These are phyloP conservation scores for Rachycentron canadum DNA, from an alignment of 2,797 vertebrate species.

Conservation along the genomic window DNA sequence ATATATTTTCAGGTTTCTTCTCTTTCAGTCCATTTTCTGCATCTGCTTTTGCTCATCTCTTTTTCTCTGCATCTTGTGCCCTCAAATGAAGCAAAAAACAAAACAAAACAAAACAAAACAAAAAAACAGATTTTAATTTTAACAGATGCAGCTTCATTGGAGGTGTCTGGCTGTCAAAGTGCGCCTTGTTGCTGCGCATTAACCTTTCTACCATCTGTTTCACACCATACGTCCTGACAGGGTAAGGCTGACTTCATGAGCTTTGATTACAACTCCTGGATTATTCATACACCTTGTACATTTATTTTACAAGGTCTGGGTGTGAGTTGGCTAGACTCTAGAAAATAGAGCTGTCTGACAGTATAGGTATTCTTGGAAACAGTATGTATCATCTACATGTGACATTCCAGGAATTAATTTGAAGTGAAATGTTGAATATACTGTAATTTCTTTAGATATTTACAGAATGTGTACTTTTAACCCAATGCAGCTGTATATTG, in stretches of 20 bases:
- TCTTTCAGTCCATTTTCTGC: conserved; percentile 6
- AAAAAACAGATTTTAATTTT: conserved; percentile 33
- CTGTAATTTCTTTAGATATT: no score
- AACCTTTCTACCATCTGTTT: conserved; percentile 79
- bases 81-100: conserved; percentile 42
- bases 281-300: conserved; percentile 66
- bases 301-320: conserved; percentile 39
- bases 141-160: conserved; percentile 69
- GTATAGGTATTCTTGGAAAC: conserved; percentile 7
- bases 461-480: not conserved
- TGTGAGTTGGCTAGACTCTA: conserved; percentile 26
- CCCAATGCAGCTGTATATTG: no score
- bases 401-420: conserved; percentile 4
- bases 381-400: not conserved
- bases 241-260: conserved; percentile 50
- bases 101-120: no score
- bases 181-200: conserved; percentile 58
- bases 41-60: conserved; percentile 26
- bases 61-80: conserved; percentile 39
- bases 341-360: conserved; percentile 40
- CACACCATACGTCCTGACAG: conserved; percentile 48
- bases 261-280: conserved; percentile 68
- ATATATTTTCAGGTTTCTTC: conserved; percentile 17
- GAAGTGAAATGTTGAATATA: not conserved
- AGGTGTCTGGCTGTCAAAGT: conserved; percentile 69